Evolutionary conservation across 2,113 vertebrate genomes (phyloP), one percentile per base, ranked within the genome.

Genomic region (Chloroceryle aenea): DNA sequence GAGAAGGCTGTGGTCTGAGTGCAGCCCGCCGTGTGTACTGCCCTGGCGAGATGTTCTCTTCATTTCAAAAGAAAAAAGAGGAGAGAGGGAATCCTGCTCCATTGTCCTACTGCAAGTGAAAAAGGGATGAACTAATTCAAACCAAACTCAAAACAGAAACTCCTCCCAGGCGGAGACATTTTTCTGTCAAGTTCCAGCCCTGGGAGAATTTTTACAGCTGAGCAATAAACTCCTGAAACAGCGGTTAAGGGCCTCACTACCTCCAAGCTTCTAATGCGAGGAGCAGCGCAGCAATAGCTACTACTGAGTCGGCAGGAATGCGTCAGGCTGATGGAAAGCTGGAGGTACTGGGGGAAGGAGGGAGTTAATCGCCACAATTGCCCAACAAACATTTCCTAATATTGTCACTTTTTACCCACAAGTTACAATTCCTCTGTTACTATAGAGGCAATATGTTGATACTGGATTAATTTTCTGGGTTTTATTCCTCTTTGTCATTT

Each of bases 401-500:
- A 93, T 74, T 97, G 93, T 95, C 95, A 86, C 82, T 88, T 97
- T 92, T 95, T 94, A 95, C 77, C 89, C 94, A 93, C 75, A 95
- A 97, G 77, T 97, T 97, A 87, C 77, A 93, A 69, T 96, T 96
- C 90, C 95, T 95, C 91, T 93, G 97, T 98, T 98, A 96, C 97
- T 97, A 97, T 97, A 97, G 92, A 89, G 93, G 81, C 95, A 90
- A 95, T 90, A 95, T 98, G 97, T 98, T 98, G 98, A 98, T 97
- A 95, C 97, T 98, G 97, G 97, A 98, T 95, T 91, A 94, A 81
- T 90, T 95, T 97, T 95, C 89, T 96, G 92, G 87, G 96, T 98
- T 97, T 97, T 96, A 97, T 96, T 98, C 94, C 95, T 94, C 94
- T 98, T 93, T 97, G 97, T 98, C 91, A 98, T 97, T 97, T 98